phyloP scores from a whole-genome alignment of 1,140 invertebrate species.

The Drosophila willistoni region DNA sequence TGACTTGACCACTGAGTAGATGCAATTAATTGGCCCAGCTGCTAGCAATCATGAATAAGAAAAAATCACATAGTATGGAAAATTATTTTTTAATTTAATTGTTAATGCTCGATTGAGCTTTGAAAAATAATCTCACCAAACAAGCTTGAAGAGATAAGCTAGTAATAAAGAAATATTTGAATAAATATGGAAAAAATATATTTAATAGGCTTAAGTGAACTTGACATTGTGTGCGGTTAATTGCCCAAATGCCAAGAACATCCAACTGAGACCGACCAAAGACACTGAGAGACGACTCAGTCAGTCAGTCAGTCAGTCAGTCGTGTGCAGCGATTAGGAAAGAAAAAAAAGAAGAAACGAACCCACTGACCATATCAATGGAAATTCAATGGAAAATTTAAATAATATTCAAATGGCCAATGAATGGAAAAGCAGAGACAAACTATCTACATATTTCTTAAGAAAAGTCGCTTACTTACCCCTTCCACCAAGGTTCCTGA shows the following conservation, averaged over 20 bases:
- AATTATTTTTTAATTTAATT: constrained; percentile 47
- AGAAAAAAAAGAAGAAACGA: constrained; percentile 60
- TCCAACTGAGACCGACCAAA: not conserved
- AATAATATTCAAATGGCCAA: not conserved
- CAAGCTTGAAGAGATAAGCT: constrained; percentile 40
- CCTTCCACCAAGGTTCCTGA: constrained; percentile 83
- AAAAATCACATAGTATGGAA: constrained; percentile 25
- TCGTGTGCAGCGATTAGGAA: constrained; percentile 67
- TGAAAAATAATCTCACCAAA: not conserved
- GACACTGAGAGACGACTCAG: not conserved
- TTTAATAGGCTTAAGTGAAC: constrained; percentile 64
- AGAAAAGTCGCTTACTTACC: constrained; percentile 72
- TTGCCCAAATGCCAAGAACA: constrained; percentile 65
- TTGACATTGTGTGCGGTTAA: constrained; percentile 72
- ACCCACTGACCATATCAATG: constrained; percentile 47
- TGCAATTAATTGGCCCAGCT: constrained; percentile 31
- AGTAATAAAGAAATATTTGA: constrained; percentile 24
- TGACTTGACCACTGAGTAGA: constrained; percentile 25
- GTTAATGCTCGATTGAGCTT: constrained; percentile 47
- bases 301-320: not conserved
- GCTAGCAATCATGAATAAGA: not conserved
- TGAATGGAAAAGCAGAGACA: not conserved
- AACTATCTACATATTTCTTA: not conserved
- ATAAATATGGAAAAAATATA: constrained; percentile 30
- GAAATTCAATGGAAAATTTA: constrained; percentile 11